These are phyloP conservation scores for Hassar affinis DNA, from an alignment of 2,113 vertebrate genomes.

Conservation along the genomic window DNA sequence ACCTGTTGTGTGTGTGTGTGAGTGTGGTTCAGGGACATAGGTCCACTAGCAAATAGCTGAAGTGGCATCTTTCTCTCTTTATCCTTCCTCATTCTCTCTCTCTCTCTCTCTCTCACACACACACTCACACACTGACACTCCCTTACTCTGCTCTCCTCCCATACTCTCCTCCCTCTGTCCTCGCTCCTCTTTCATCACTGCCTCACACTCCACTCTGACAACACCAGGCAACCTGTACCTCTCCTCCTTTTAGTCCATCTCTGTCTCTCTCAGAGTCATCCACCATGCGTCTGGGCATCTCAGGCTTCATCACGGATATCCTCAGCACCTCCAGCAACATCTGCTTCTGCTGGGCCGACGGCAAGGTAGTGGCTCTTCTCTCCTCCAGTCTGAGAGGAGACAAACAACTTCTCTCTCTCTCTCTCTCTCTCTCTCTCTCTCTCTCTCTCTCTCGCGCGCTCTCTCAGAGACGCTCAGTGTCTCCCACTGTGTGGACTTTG, in stretches of 20 bases:
- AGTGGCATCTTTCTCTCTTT: conserved; percentile 44
- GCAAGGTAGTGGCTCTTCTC: conserved; percentile 65
- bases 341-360: conserved; percentile 75
- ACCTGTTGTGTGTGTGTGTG: conserved; percentile 54
- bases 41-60: conserved; percentile 57
- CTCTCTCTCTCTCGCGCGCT: conserved; percentile 28
- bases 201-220: conserved; percentile 50
- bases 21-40: conserved; percentile 22
- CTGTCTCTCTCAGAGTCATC: conserved; percentile 33
- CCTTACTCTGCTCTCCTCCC: conserved; percentile 31
- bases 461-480: neutral
- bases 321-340: conserved; percentile 72
- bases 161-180: conserved; percentile 16
- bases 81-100: conserved; percentile 33
- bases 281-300: conserved; percentile 74
- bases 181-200: conserved; percentile 37
- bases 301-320: conserved; percentile 73
- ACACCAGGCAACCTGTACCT: conserved; percentile 20
- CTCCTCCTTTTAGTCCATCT: conserved; percentile 19
- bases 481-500: conserved; percentile 21
- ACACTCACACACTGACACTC: conserved; percentile 17
- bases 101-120: conserved; percentile 35
- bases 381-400: conserved; percentile 36
- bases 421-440: conserved; percentile 30
- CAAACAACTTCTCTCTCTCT: conserved; percentile 44